phyloP scores from a whole-genome alignment of 2,113 vertebrate genomes.

The Megaceryle torquata region DNA sequence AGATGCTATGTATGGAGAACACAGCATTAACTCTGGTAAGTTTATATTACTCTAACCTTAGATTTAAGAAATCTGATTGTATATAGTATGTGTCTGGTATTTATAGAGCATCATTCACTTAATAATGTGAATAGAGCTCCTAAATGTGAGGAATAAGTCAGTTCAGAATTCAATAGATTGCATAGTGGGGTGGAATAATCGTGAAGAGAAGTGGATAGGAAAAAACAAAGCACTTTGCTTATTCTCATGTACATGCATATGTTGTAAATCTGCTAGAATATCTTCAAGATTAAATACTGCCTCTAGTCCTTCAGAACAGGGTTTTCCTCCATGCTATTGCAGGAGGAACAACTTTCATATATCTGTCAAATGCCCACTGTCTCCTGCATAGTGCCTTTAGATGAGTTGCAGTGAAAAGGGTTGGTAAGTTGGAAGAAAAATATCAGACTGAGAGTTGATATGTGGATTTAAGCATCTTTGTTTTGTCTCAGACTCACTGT shows the following conservation, averaged over 20 bases:
- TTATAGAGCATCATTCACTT: neutral
- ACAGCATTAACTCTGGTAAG: neutral
- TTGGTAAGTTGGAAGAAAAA: neutral
- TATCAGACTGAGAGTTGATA: neutral
- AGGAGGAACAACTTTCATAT: neutral
- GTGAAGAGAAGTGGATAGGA: neutral
- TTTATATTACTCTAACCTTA: neutral
- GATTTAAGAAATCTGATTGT: neutral
- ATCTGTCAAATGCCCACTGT: neutral
- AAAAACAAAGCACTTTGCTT: neutral
- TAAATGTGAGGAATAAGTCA: neutral
- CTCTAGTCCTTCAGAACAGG: neutral
- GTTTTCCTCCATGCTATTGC: neutral
- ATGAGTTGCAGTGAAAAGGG: neutral
- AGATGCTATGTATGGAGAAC: neutral
- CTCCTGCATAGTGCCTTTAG: neutral
- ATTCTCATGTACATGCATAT: neutral
- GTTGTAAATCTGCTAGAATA: neutral
- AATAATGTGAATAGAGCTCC: neutral
- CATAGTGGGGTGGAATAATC: conserved; percentile 1
- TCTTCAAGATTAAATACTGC: neutral
- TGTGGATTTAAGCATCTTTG: neutral
- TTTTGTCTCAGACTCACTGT: neutral
- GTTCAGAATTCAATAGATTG: neutral
- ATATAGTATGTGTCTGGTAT: neutral